phyloP scores from a whole-genome alignment of 2,797 vertebrate species.

The Rhinoraja longicauda region DNA sequence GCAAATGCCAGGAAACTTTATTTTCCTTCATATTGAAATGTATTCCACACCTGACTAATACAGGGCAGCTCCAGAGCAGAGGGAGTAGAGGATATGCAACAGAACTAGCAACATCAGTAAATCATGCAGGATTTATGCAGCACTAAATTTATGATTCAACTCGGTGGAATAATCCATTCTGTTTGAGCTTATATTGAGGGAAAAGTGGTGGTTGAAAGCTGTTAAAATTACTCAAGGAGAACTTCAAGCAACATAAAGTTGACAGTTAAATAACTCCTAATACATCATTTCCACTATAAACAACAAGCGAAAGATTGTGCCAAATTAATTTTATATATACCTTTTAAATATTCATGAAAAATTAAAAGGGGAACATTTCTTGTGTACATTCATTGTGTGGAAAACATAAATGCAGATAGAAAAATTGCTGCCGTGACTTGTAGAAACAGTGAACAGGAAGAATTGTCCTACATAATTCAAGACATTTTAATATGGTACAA shows the following conservation, averaged over 20 bases:
- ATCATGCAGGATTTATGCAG: not conserved
- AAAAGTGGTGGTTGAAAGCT: not conserved
- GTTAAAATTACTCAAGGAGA: slow-evolving; percentile 12
- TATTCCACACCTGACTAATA: not conserved
- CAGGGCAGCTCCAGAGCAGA: not conserved
- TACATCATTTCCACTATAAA: not conserved
- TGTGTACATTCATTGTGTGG: not conserved
- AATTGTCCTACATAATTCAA: not conserved
- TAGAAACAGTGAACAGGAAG: not conserved
- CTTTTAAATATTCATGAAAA: not conserved
- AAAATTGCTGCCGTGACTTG: not conserved
- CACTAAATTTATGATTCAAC: not conserved
- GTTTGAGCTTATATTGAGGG: not conserved
- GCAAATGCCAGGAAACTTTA: not conserved
- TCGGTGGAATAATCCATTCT: not conserved
- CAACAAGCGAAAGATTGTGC: not conserved
- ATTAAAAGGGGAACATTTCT: not conserved
- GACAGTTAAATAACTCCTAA: not conserved
- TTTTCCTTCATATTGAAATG: not conserved
- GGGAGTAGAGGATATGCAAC: not conserved
- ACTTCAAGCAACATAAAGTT: not conserved
- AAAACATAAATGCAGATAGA: not conserved
- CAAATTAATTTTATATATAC: not conserved
- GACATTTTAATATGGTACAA: not conserved
- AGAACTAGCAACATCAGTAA: not conserved